Conservation (phyloP, 2,888 invertebrate species). For the Caenorhabditis afra region DNA sequence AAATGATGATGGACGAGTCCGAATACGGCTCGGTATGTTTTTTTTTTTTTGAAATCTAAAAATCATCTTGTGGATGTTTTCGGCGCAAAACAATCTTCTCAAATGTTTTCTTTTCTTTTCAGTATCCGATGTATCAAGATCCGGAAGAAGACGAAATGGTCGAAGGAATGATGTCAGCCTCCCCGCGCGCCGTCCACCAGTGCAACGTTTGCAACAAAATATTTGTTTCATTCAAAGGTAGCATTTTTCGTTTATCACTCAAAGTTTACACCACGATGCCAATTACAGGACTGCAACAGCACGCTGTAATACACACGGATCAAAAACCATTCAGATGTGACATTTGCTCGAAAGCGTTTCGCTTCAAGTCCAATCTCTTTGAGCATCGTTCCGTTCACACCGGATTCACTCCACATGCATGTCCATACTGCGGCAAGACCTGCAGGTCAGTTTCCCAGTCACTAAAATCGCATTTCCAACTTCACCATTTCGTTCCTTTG, state of each 20-base stretch:
- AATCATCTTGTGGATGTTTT: no score
- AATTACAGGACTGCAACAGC: constrained; percentile 79
- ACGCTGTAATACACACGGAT: constrained; percentile 81
- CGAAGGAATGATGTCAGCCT: constrained; percentile 52
- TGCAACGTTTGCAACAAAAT: constrained; percentile 80
- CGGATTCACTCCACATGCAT: constrained; percentile 79
- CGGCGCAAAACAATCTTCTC: no score
- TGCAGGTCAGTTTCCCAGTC: constrained; percentile 69
- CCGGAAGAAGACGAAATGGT: constrained; percentile 66
- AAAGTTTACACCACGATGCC: background rate
- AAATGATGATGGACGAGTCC: constrained; percentile 47
- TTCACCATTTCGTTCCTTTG: background rate
- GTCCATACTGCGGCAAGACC: constrained; percentile 80
- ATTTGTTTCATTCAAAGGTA: constrained; percentile 80
- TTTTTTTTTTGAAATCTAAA: background rate
- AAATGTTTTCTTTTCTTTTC: constrained; percentile 1
- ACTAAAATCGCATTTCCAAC: background rate
- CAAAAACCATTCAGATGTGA: constrained; percentile 80
- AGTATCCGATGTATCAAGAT: constrained; percentile 44
- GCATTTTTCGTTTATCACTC: background rate
- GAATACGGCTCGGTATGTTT: constrained; percentile 41
- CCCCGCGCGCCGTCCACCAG: constrained; percentile 77
- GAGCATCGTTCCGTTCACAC: constrained; percentile 80
- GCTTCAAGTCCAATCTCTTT: constrained; percentile 81
- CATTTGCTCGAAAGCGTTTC: constrained; percentile 77